Conservation (phyloP, 2,888 invertebrate genomes). For the Tricholauxania praeusta region DNA sequence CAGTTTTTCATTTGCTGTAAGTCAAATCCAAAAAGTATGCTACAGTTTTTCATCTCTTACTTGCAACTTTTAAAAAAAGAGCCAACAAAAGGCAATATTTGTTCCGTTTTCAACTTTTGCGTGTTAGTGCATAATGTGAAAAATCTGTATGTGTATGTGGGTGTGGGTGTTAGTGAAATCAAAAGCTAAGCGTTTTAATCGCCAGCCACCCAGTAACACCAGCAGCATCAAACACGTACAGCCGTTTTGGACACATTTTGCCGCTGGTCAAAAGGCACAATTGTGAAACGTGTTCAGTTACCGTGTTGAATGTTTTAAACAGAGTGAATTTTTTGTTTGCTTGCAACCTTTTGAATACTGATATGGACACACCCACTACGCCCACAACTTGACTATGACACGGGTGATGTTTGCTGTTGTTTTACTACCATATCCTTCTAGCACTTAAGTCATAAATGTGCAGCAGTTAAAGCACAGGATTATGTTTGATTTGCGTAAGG, state of each 20-base stretch:
- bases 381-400: not conserved
- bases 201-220: too few relatives aligned
- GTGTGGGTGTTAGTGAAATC: conserved; percentile 1
- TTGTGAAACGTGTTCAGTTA: conserved; percentile 17
- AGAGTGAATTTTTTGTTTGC: too few relatives aligned
- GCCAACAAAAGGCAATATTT: not conserved
- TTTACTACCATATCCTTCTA: not conserved
- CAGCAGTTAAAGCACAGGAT: not conserved
- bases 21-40: conserved; percentile 6
- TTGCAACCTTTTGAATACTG: too few relatives aligned
- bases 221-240: not conserved
- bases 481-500: not conserved
- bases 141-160: not conserved
- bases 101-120: not conserved
- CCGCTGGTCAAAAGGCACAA: conserved; percentile 14
- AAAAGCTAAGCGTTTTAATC: conserved; percentile 5
- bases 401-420: not conserved
- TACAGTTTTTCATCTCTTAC: not conserved
- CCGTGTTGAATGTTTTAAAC: conserved; percentile 6
- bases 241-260: conserved; percentile 14
- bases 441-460: not conserved
- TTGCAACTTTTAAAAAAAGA: not conserved
- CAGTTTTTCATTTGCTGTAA: too few relatives aligned
- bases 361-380: not conserved
- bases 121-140: not conserved